phyloP scores from a whole-genome alignment of 2,113 vertebrate species.

The Thunnus thynnus region DNA sequence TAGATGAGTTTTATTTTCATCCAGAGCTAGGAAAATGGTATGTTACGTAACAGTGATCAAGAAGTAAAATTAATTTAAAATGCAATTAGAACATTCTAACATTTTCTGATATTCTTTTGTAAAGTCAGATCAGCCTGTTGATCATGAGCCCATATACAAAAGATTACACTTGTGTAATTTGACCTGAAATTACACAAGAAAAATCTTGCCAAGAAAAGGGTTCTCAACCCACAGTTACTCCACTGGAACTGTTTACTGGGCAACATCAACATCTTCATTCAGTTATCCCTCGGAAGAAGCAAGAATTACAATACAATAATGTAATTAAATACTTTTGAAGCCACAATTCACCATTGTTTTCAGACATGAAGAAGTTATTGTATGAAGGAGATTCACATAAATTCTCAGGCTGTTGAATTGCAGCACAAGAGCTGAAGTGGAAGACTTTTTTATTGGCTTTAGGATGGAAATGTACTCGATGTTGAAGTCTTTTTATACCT shows the following conservation, averaged over 20 bases:
- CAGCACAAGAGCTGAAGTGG: background rate
- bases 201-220: background rate
- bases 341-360: background rate
- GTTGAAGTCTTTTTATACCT: background rate
- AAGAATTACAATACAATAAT: too few species aligned
- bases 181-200: background rate
- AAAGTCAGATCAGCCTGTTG: background rate
- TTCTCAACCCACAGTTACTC: background rate
- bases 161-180: background rate
- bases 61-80: background rate
- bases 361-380: background rate
- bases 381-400: background rate
- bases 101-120: background rate
- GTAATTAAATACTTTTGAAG: background rate
- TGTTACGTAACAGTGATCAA: background rate
- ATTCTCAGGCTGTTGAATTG: background rate
- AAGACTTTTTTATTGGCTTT: background rate
- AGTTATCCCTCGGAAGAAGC: background rate
- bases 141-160: slow-evolving; percentile 15
- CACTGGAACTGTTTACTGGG: background rate
- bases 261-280: slow-evolving; percentile 8
- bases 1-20: background rate
- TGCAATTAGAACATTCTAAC: background rate
- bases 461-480: background rate
- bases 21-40: background rate